Percentiles rank a stretch among this genome's conserved stretches.
These are phyloP conservation scores for Luperina nickerlii DNA, from an alignment of 2,888 invertebrate genomes.

Conservation along the genomic window DNA sequence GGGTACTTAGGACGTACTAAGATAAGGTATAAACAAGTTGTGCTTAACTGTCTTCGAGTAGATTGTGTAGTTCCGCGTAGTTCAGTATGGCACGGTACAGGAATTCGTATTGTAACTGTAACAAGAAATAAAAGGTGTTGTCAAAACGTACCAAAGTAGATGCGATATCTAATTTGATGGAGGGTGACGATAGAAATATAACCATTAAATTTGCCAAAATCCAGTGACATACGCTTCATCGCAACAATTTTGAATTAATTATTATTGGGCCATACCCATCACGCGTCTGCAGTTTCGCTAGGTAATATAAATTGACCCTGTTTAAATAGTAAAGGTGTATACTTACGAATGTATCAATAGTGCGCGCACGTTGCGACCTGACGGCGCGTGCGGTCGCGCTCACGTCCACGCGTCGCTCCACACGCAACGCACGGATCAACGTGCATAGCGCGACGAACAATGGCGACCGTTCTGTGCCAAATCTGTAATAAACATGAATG, in stretches of 20 bases:
- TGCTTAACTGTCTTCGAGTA: slow-evolving; percentile 91
- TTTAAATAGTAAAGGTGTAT: slow-evolving; percentile 12
- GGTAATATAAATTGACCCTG: no score
- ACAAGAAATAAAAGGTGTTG: slow-evolving; percentile 60
- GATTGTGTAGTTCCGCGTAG: slow-evolving; percentile 96
- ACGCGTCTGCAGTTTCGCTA: no score
- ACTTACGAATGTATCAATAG: slow-evolving; percentile 95
- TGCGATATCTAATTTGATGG: not conserved
- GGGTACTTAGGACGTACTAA: slow-evolving; percentile 44
- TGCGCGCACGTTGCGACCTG: slow-evolving; percentile 95
- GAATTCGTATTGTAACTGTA: slow-evolving; percentile 97
- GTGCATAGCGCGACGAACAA: slow-evolving; percentile 97
- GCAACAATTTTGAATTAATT: not conserved
- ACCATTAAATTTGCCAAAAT: not conserved
- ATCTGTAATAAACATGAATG: slow-evolving; percentile 52
- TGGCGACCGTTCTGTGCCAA: slow-evolving; percentile 96
- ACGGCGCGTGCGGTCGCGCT: slow-evolving; percentile 95
- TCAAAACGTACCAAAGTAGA: not conserved
- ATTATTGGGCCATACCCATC: no score
- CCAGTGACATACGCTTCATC: not conserved
- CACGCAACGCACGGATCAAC: slow-evolving; percentile 95
- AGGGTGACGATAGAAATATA: not conserved
- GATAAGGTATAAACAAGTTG: slow-evolving; percentile 30
- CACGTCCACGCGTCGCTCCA: slow-evolving; percentile 96
- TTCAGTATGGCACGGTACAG: slow-evolving; percentile 97